Evolutionary conservation across 2,888 invertebrate genomes (phyloP).

Genomic region (Drosophila infuscata): DNA sequence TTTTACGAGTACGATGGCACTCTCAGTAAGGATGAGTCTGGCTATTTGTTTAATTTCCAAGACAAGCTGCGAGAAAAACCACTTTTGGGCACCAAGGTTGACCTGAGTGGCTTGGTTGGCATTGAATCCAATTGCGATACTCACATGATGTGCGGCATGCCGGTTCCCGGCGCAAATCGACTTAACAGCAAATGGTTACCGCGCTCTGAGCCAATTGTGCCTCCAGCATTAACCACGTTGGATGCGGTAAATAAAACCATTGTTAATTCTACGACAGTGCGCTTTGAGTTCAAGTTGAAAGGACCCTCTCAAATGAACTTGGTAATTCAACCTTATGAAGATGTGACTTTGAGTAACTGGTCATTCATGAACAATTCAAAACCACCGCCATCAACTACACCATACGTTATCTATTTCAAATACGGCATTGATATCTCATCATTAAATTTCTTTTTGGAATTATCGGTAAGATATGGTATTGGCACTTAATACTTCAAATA

Average conservation of each 20-base stretch:
- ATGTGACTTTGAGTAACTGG: slow-evolving; percentile 67
- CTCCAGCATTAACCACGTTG: slow-evolving; percentile 58
- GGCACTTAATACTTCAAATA: background rate
- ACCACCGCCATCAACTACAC: slow-evolving; percentile 23
- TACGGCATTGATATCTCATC: slow-evolving; percentile 67
- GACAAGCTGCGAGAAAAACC: slow-evolving; percentile 77
- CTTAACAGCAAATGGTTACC: slow-evolving; percentile 68
- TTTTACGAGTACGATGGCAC: slow-evolving; percentile 83
- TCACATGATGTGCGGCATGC: slow-evolving; percentile 78
- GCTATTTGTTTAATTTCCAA: slow-evolving; percentile 85
- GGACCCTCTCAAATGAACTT: slow-evolving; percentile 73
- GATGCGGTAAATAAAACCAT: slow-evolving; percentile 46
- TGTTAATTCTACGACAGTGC: slow-evolving; percentile 34
- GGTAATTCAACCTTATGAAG: slow-evolving; percentile 65
- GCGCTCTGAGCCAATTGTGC: slow-evolving; percentile 42
- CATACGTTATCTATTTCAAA: slow-evolving; percentile 67
- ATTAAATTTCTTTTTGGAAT: slow-evolving; percentile 67
- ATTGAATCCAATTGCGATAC: slow-evolving; percentile 63
- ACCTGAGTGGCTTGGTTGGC: slow-evolving; percentile 57
- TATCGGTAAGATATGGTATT: slow-evolving; percentile 35
- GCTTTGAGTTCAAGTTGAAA: slow-evolving; percentile 65
- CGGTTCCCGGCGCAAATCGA: slow-evolving; percentile 52
- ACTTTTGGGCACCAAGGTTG: slow-evolving; percentile 45
- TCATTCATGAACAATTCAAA: slow-evolving; percentile 64
- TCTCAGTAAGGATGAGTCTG: slow-evolving; percentile 84